These are phyloP conservation scores for Podiceps cristatus DNA, from an alignment of 2,113 vertebrate species.

Conservation along the genomic window DNA sequence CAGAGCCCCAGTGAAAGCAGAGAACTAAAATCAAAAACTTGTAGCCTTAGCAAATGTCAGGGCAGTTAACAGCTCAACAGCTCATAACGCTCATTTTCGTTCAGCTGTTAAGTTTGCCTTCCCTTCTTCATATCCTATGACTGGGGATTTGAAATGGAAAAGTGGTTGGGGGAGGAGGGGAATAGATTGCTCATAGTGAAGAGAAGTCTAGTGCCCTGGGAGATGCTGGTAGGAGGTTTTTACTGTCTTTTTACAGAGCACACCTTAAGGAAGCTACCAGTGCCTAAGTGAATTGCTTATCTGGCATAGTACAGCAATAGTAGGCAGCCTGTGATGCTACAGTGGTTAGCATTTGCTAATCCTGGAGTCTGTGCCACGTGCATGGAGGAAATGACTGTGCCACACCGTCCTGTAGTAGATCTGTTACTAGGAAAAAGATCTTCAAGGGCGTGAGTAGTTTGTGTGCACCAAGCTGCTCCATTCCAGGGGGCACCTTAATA, in stretches of 20 bases:
- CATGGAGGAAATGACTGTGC: not conserved
- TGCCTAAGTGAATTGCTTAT: not conserved
- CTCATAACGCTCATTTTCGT: not conserved
- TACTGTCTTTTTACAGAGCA: not conserved
- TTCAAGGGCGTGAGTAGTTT: not conserved
- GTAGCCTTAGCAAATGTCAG: not conserved
- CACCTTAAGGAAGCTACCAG: not conserved
- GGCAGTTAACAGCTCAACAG: not conserved
- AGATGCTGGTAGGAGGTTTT: not conserved
- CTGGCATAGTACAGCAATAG: not conserved
- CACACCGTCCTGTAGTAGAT: not conserved
- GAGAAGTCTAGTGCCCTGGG: not conserved
- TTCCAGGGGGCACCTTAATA: not conserved
- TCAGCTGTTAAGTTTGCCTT: not conserved
- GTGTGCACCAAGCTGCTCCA: not conserved
- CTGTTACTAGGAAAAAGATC: not conserved
- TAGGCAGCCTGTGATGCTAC: not conserved
- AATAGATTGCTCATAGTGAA: not conserved
- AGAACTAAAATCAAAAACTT: not conserved
- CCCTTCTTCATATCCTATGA: not conserved
- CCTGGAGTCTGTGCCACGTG: not conserved
- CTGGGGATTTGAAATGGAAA: not conserved
- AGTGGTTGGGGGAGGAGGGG: accelerated
- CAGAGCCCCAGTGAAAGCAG: not conserved
- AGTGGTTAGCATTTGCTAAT: not conserved